A percentile compares a stretch with the other conserved stretches of the same genome.
Evolutionary conservation across 2,888 invertebrate genomes (phyloP).

Genomic region (Tanytarsus gracilentus): DNA sequence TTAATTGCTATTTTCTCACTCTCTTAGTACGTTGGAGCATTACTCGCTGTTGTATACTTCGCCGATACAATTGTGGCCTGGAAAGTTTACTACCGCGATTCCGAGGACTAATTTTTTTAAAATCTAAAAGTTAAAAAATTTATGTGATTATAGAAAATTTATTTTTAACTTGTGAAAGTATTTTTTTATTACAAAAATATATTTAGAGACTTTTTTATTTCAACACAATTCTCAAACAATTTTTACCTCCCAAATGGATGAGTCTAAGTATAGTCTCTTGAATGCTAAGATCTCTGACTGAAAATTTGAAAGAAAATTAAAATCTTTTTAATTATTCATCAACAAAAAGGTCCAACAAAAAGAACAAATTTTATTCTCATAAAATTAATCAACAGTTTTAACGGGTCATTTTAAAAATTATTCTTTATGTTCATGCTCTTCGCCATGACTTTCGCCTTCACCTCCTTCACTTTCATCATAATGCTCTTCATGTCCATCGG

Average conservation of each 20-base stretch:
- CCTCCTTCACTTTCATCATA: neutral
- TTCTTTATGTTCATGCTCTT: neutral
- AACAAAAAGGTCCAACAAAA: no score
- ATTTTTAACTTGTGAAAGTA: neutral
- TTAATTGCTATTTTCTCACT: constrained; percentile 33
- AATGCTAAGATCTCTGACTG: no score
- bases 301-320: no score
- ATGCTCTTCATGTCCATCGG: no score
- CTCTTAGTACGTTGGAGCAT: constrained; percentile 68
- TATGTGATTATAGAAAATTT: neutral
- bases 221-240: no score
- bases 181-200: no score
- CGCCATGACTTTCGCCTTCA: neutral
- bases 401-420: no score
- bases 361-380: no score
- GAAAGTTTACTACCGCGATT: constrained; percentile 45
- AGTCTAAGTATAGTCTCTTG: no score
- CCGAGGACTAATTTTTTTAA: neutral
- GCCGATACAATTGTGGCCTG: constrained; percentile 71
- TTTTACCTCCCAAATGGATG: no score
- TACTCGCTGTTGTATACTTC: constrained; percentile 65
- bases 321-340: no score
- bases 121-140: neutral
- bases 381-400: neutral
- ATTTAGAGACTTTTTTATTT: no score